Conservation (phyloP, 2,888 invertebrate genomes). For the Lymantria monacha region DNA sequence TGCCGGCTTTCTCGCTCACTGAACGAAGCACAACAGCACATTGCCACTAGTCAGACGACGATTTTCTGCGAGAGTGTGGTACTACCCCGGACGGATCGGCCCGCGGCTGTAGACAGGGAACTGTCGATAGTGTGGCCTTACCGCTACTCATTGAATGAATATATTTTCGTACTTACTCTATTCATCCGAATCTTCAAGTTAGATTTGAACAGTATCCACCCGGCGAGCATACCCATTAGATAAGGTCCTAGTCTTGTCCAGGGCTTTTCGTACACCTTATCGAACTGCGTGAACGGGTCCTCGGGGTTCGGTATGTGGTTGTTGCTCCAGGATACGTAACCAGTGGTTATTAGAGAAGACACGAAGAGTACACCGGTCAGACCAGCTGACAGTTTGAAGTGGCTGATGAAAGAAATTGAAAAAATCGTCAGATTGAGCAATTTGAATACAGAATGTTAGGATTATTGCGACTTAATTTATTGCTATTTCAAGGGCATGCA, state of each 20-base stretch:
- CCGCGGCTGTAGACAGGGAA: too few species aligned
- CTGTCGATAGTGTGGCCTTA: too few species aligned
- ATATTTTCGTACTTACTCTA: conserved; percentile 84
- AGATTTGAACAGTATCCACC: conserved; percentile 92
- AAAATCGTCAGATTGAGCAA: not conserved
- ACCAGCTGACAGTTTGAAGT: conserved; percentile 88
- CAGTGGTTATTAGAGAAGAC: conserved; percentile 91
- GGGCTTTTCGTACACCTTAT: conserved; percentile 94
- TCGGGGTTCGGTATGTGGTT: conserved; percentile 90
- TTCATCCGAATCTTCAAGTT: conserved; percentile 89
- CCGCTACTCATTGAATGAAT: too few species aligned
- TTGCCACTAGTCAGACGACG: too few species aligned
- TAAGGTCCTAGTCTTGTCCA: conserved; percentile 94
- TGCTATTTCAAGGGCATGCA: too few species aligned
- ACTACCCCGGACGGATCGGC: too few species aligned
- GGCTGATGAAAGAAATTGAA: conserved; percentile 65
- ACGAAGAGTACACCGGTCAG: conserved; percentile 85
- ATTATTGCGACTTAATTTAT: too few species aligned
- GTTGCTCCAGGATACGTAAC: conserved; percentile 89
- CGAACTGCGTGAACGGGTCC: conserved; percentile 92
- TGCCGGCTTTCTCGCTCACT: too few species aligned
- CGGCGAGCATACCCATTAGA: conserved; percentile 91
- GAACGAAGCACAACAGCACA: too few species aligned
- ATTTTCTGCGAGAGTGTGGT: too few species aligned
- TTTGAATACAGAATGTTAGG: too few species aligned